Conservation (phyloP, 2,797 vertebrate genomes). For the Semaprochilodus insignis region DNA sequence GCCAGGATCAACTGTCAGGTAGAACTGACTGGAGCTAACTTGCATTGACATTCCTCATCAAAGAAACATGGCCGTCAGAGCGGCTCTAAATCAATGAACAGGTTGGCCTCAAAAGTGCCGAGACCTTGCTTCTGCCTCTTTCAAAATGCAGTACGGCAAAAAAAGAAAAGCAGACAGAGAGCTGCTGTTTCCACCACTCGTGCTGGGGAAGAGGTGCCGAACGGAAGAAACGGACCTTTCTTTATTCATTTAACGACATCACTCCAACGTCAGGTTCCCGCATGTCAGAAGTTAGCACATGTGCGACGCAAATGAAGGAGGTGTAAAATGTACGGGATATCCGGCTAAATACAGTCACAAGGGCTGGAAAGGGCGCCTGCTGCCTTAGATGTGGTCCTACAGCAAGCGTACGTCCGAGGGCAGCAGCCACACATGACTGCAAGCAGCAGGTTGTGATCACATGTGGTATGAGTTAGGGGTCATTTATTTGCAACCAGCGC, state of each 20-base stretch:
- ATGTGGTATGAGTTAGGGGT: slow-evolving; percentile 49
- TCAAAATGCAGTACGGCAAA: slow-evolving; percentile 23
- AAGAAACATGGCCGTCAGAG: slow-evolving; percentile 75
- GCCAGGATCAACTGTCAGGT: slow-evolving; percentile 64
- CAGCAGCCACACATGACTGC: slow-evolving; percentile 58
- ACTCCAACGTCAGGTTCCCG: slow-evolving; percentile 40
- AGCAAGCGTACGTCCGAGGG: slow-evolving; percentile 61
- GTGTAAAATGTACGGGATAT: slow-evolving; percentile 79
- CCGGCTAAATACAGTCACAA: slow-evolving; percentile 64
- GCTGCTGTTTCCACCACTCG: not conserved
- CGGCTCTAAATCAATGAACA: slow-evolving; percentile 69
- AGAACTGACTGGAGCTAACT: slow-evolving; percentile 68
- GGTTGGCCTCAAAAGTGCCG: slow-evolving; percentile 67
- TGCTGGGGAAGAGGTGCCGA: slow-evolving; percentile 36
- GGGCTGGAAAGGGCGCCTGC: slow-evolving; percentile 57
- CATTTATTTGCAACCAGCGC: slow-evolving; percentile 26
- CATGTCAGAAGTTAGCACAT: slow-evolving; percentile 66
- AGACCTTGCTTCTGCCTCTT: slow-evolving; percentile 27
- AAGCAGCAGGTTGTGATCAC: slow-evolving; percentile 62
- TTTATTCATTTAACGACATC: slow-evolving; percentile 44
- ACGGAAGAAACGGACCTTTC: slow-evolving; percentile 37
- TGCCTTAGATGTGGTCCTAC: slow-evolving; percentile 66
- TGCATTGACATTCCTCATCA: slow-evolving; percentile 74
- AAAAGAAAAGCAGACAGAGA: slow-evolving; percentile 9
- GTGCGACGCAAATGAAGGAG: slow-evolving; percentile 77